Evolutionary conservation across 2,797 vertebrate species (phyloP).

Genomic region (Myripristis murdjan): DNA sequence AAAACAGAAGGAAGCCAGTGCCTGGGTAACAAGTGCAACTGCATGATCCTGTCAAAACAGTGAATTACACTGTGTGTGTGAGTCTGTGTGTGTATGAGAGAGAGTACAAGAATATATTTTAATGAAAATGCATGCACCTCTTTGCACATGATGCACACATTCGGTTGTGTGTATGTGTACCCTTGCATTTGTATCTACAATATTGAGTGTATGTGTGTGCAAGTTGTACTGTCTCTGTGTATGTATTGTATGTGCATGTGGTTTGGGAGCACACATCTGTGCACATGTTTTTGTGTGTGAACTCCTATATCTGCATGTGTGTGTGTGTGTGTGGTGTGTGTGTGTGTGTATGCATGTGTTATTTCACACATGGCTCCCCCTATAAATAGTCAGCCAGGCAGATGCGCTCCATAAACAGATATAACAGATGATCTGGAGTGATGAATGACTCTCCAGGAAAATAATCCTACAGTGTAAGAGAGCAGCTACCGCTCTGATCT

Average conservation of each 20-base stretch:
- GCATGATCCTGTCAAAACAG: slow-evolving; percentile 32
- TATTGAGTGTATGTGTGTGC: too few relatives aligned
- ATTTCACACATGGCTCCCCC: slow-evolving; percentile 23
- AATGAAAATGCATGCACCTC: slow-evolving; percentile 11
- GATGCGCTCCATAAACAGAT: slow-evolving; percentile 69
- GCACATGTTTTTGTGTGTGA: neutral
- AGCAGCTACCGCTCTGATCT: slow-evolving; percentile 66
- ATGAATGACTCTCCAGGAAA: slow-evolving; percentile 68
- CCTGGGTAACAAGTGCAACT: slow-evolving; percentile 39
- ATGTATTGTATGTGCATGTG: too few relatives aligned
- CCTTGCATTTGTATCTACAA: too few relatives aligned
- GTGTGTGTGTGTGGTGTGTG: slow-evolving; percentile 3
- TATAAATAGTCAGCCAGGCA: slow-evolving; percentile 64
- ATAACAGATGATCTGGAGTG: slow-evolving; percentile 61
- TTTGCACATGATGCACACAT: slow-evolving; percentile 2
- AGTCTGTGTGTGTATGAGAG: neutral
- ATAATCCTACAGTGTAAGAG: slow-evolving; percentile 55
- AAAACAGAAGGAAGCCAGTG: slow-evolving; percentile 33
- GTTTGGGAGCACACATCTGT: too few relatives aligned
- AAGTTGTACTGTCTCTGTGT: too few relatives aligned
- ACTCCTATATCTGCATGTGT: neutral
- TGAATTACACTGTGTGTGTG: neutral
- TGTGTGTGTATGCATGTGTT: slow-evolving; percentile 23
- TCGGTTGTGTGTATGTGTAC: too few relatives aligned
- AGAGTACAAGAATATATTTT: slow-evolving; percentile 7